Evolutionary conservation across 2,113 vertebrate species (phyloP).

Genomic region (Brevimyrus niger): DNA sequence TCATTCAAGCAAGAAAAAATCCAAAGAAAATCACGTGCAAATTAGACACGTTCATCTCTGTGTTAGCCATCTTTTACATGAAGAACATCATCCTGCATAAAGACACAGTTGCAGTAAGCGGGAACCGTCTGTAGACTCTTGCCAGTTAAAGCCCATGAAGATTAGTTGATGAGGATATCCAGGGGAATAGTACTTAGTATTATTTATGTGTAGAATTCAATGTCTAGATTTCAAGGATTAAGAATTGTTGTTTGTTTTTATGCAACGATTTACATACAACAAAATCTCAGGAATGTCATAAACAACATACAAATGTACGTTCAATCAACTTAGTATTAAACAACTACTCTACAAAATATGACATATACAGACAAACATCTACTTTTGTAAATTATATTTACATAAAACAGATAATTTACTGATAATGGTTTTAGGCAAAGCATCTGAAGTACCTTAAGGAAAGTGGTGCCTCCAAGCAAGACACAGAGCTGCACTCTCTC

Average conservation of each 20-base stretch:
- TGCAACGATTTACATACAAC: not conserved
- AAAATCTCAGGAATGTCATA: not conserved
- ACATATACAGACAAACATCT: no score
- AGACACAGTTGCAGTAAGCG: not conserved
- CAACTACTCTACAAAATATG: no score
- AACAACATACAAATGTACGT: not conserved
- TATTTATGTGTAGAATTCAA: not conserved
- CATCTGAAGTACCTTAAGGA: no score
- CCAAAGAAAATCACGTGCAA: not conserved
- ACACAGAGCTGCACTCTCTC: no score
- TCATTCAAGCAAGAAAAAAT: not conserved
- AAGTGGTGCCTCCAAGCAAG: no score
- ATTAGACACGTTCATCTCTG: not conserved
- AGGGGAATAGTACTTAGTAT: not conserved
- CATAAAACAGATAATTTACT: no score
- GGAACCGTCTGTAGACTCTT: not conserved
- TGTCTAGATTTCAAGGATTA: not conserved
- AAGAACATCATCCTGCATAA: not conserved
- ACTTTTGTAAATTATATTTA: no score
- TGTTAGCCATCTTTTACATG: no score
- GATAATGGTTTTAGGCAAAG: no score
- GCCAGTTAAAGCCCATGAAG: not conserved
- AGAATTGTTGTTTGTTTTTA: not conserved
- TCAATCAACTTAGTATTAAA: no score
- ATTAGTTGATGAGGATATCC: not conserved